A percentile compares a stretch with the other conserved stretches of the same genome.
Conservation (phyloP, 2,888 invertebrate genomes). For the Phymatocera aterrima region DNA sequence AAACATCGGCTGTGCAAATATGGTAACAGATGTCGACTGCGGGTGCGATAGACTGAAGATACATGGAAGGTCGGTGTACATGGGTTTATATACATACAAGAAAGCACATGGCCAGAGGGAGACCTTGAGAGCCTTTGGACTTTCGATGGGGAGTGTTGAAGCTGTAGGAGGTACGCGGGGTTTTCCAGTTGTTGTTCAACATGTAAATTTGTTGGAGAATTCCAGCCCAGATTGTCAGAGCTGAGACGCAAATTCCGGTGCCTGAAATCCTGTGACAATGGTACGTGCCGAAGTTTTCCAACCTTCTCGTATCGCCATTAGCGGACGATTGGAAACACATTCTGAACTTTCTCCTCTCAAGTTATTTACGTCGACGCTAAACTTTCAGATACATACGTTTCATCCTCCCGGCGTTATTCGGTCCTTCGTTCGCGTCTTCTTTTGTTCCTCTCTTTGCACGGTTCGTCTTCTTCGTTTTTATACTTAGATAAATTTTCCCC, state of each 20-base stretch:
- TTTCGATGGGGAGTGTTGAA: background rate
- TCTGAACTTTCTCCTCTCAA: slow-evolving; percentile 15
- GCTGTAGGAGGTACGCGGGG: background rate
- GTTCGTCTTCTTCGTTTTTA: no score
- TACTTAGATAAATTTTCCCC: background rate
- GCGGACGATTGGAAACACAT: slow-evolving; percentile 44
- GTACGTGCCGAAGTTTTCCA: background rate
- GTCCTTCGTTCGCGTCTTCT: background rate
- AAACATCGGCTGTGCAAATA: slow-evolving; percentile 17
- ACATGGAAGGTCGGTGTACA: no score
- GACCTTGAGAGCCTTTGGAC: background rate
- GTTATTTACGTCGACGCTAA: slow-evolving; percentile 29
- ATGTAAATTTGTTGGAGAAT: slow-evolving; percentile 42
- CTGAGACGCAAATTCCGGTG: background rate
- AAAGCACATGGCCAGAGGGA: background rate
- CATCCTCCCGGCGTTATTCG: background rate
- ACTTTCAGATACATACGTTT: slow-evolving; percentile 29
- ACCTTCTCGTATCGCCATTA: slow-evolving; percentile 43
- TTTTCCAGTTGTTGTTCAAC: slow-evolving; percentile 43
- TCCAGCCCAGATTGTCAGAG: background rate
- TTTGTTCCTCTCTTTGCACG: background rate
- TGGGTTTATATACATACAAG: background rate
- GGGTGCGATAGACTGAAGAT: background rate
- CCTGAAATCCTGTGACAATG: slow-evolving; percentile 5
- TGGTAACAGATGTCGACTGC: slow-evolving; percentile 29